Conservation (phyloP, 2,113 vertebrate species). For the Danio rerio region DNA sequence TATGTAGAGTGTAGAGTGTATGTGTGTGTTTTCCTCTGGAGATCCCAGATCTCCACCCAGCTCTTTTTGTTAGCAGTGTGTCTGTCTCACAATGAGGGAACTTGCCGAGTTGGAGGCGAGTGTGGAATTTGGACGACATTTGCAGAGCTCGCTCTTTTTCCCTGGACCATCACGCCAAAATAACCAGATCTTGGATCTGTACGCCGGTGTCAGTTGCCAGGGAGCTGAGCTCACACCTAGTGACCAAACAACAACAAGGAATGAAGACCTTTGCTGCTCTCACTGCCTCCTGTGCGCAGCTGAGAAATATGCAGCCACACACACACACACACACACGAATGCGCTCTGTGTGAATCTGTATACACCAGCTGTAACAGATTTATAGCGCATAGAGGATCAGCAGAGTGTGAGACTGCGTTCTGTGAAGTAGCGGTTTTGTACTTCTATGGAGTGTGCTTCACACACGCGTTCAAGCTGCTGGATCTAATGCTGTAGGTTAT, state of each 20-base stretch:
- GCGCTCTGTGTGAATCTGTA: slow-evolving; percentile 14
- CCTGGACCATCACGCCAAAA: slow-evolving; percentile 52
- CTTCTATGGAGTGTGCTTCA: background rate
- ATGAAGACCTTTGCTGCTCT: slow-evolving; percentile 32
- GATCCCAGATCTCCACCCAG: slow-evolving; percentile 49
- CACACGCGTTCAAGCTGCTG: background rate
- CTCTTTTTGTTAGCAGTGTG: slow-evolving; percentile 26
- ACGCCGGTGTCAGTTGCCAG: slow-evolving; percentile 55
- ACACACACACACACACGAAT: slow-evolving; percentile 23
- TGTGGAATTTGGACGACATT: slow-evolving; percentile 58
- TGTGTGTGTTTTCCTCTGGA: slow-evolving; percentile 57
- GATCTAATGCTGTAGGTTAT: slow-evolving; percentile 14
- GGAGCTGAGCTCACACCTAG: slow-evolving; percentile 60
- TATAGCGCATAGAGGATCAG: background rate
- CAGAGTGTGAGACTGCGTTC: background rate
- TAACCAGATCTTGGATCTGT: slow-evolving; percentile 53
- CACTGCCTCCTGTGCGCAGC: slow-evolving; percentile 20
- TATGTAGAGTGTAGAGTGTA: background rate
- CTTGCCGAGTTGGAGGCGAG: slow-evolving; percentile 28
- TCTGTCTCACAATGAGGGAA: slow-evolving; percentile 47
- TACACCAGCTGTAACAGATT: slow-evolving; percentile 26
- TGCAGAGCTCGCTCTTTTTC: slow-evolving; percentile 24
- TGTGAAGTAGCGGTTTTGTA: background rate
- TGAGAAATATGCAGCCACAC: slow-evolving; percentile 46
- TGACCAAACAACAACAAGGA: slow-evolving; percentile 59